Conservation (phyloP, 1,140 invertebrate species). For the Phymorhynchus buccinoides region DNA sequence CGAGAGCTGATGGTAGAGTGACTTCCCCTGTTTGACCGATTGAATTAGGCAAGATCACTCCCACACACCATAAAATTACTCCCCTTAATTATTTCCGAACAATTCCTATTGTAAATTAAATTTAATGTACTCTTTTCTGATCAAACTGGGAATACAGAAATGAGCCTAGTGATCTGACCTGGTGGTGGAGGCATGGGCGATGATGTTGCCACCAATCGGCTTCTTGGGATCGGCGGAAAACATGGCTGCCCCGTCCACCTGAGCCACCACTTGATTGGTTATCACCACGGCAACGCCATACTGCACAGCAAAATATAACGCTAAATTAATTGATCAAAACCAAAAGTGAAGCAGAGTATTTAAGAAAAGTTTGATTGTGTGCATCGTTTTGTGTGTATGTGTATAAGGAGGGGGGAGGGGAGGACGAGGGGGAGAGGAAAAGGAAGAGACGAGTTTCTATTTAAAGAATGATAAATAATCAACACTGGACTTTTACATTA, state of each 20-base stretch:
- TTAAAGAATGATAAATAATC: no score
- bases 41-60: no score
- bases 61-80: no score
- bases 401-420: background rate
- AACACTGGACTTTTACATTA: no score
- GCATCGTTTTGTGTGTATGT: background rate
- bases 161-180: constrained; percentile 73
- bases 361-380: no score
- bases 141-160: no score
- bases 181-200: constrained; percentile 98
- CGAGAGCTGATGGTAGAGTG: no score
- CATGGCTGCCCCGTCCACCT: constrained; percentile 95
- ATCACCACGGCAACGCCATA: constrained; percentile 99
- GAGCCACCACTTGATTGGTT: constrained; percentile 99
- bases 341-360: no score
- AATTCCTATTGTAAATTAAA: background rate
- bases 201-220: constrained; percentile 98
- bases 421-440: background rate
- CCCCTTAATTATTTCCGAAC: no score
- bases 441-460: no score
- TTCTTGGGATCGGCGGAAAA: constrained; percentile 98
- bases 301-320: constrained; percentile 79
- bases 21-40: no score
- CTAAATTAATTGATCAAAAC: no score
- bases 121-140: background rate